These are phyloP conservation scores for Leptobrachium leishanense DNA, from an alignment of 2,113 vertebrate genomes.

Conservation along the genomic window DNA sequence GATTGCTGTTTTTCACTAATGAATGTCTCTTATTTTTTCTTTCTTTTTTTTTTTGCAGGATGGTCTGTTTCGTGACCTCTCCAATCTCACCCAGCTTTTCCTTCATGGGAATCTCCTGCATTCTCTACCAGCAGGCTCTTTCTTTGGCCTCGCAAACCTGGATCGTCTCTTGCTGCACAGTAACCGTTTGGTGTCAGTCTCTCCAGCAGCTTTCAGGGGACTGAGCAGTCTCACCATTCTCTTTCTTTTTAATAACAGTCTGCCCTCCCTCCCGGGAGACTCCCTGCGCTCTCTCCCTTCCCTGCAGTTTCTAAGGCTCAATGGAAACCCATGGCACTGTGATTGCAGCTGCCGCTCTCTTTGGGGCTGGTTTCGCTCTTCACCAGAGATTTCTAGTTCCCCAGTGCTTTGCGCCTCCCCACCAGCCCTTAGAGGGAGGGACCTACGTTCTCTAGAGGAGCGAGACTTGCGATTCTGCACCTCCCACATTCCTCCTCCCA, in stretches of 20 bases:
- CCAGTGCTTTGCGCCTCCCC: conserved; percentile 82
- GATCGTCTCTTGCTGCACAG: conserved; percentile 92
- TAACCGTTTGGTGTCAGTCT: conserved; percentile 85
- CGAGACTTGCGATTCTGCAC: conserved; percentile 83
- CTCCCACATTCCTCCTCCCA: conserved; percentile 73
- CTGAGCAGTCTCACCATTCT: conserved; percentile 91
- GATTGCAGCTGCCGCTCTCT: conserved; percentile 88
- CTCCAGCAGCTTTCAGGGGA: conserved; percentile 83
- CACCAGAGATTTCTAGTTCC: conserved; percentile 86
- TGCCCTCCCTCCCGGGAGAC: conserved; percentile 85
- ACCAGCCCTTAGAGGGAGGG: conserved; percentile 75
- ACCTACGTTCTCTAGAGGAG: conserved; percentile 83
- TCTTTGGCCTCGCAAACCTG: conserved; percentile 86
- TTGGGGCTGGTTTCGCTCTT: conserved; percentile 88
- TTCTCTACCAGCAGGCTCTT: conserved; percentile 83
- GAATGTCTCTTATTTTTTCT: neutral
- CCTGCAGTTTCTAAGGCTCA: conserved; percentile 95
- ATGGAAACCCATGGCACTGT: conserved; percentile 93
- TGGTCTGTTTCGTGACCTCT: conserved; percentile 90
- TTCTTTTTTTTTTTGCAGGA: conserved; percentile 60
- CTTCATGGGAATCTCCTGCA: conserved; percentile 91
- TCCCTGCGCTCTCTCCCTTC: conserved; percentile 77
- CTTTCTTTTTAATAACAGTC: conserved; percentile 95
- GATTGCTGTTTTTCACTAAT: conserved; percentile 1
- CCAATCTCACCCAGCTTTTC: conserved; percentile 94